Evolutionary conservation across 1,140 invertebrate genomes (phyloP).

Genomic region (Meloidogyne hapla): DNA sequence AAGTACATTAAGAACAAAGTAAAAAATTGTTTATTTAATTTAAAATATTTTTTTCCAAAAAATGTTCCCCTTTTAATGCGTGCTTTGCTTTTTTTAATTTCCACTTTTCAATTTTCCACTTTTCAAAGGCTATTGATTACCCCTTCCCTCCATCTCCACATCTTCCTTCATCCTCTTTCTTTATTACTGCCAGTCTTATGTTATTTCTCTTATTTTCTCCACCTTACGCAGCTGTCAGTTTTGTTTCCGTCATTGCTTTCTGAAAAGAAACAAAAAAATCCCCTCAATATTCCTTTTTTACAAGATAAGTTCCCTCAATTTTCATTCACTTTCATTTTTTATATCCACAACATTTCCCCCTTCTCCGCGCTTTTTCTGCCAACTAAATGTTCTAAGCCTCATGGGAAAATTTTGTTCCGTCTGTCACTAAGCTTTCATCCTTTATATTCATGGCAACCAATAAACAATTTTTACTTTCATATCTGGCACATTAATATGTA

Average conservation of each 20-base stretch:
- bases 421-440: neutral
- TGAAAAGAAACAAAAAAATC: neutral
- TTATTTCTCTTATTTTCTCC: neutral
- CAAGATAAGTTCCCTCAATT: neutral
- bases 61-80: too few species aligned
- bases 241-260: neutral
- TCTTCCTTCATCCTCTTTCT: neutral
- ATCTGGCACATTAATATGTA: neutral
- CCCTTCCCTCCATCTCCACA: too few species aligned
- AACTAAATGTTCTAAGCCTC: neutral
- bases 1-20: too few species aligned
- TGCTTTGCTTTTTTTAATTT: too few species aligned
- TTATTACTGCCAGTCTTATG: neutral
- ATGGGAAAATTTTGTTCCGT: neutral
- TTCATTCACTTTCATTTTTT: neutral
- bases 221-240: neutral
- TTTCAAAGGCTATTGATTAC: neutral
- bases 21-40: too few species aligned
- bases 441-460: neutral
- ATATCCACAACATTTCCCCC: neutral
- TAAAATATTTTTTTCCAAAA: too few species aligned
- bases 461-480: neutral
- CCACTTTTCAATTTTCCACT: too few species aligned
- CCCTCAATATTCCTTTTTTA: neutral
- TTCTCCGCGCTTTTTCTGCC: neutral